phyloP scores from a whole-genome alignment of 2,797 vertebrate genomes.

The Vireo griseus region DNA sequence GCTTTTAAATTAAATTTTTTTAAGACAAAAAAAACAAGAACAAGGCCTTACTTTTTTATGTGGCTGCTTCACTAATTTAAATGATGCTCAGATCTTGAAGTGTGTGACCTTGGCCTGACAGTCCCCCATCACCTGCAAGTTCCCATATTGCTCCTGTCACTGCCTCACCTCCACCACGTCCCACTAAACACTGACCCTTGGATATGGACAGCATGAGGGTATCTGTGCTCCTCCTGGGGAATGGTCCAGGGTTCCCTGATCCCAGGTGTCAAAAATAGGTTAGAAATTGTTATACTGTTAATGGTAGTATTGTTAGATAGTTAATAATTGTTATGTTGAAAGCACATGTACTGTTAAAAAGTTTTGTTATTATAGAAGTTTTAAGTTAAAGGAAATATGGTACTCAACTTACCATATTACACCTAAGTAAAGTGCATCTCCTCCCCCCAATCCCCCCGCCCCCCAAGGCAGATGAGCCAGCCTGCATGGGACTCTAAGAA shows the following conservation, averaged over 20 bases:
- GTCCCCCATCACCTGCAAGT: fast-evolving
- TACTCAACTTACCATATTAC: too few species aligned
- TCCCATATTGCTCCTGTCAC: not conserved
- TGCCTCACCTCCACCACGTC: fast-evolving
- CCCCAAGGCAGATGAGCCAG: too few species aligned
- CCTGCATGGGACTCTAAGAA: too few species aligned
- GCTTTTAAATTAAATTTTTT: conserved; percentile 10
- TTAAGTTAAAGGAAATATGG: too few species aligned
- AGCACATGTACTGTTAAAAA: too few species aligned
- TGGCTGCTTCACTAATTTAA: not conserved
- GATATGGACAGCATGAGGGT: not conserved
- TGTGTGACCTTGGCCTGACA: not conserved
- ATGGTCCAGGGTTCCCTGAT: not conserved
- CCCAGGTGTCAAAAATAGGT: not conserved
- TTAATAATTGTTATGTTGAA: too few species aligned
- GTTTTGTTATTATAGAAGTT: too few species aligned
- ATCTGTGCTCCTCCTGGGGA: not conserved
- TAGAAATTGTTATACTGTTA: too few species aligned
- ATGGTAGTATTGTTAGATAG: too few species aligned
- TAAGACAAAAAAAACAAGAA: not conserved
- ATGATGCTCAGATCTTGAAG: not conserved
- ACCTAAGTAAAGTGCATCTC: too few species aligned
- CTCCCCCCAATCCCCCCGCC: too few species aligned
- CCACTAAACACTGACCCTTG: not conserved
- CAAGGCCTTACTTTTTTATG: not conserved